Evolutionary conservation across 2,113 vertebrate species (phyloP).

Genomic region (Alces alces): DNA sequence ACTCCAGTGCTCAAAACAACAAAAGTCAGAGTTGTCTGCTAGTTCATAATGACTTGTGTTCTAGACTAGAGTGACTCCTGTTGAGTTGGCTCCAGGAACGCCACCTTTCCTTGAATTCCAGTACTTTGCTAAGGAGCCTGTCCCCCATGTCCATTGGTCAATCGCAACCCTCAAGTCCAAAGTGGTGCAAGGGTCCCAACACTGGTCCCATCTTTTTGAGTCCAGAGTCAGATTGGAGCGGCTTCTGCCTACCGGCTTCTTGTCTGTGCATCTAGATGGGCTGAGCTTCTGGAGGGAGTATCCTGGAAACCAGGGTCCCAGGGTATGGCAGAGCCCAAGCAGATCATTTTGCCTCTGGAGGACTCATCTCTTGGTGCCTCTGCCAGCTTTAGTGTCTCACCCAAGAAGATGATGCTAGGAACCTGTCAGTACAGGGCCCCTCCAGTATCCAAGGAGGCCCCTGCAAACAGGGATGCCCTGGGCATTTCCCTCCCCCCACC

Average conservation of each 20-base stretch:
- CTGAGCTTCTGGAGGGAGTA: no score
- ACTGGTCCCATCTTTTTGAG: background rate
- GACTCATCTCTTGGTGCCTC: background rate
- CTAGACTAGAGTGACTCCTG: background rate
- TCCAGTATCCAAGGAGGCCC: rapidly evolving
- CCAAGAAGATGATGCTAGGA: background rate
- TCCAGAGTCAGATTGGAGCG: background rate
- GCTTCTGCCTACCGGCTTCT: rapidly evolving
- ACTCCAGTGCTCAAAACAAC: background rate
- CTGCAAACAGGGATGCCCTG: background rate
- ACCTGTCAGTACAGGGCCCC: background rate
- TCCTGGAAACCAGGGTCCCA: background rate
- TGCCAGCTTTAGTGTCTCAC: background rate
- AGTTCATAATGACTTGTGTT: background rate
- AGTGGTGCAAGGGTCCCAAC: background rate
- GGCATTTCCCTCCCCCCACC: background rate
- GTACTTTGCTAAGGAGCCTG: background rate
- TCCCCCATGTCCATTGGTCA: rapidly evolving
- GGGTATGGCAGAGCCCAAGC: rapidly evolving
- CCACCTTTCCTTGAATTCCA: no score
- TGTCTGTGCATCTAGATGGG: no score
- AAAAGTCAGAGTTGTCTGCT: rapidly evolving
- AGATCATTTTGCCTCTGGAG: background rate
- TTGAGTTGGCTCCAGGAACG: rapidly evolving
- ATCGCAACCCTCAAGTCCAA: background rate